Conservation (phyloP, 2,888 invertebrate genomes). For the Drosophila neonasuta region DNA sequence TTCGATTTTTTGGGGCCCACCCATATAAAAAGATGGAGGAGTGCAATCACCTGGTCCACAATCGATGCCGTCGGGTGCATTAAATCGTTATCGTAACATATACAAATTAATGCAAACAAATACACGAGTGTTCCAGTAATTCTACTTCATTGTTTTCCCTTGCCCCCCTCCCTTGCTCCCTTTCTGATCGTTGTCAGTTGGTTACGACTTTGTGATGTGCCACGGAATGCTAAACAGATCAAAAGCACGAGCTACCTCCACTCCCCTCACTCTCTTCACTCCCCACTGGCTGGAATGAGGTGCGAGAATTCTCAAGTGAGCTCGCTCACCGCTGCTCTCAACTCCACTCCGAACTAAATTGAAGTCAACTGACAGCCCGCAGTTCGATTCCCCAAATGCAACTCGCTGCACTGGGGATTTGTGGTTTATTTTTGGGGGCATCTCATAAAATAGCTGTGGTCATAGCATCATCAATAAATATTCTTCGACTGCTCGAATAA, state of each 20-base stretch:
- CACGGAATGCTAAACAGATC: slow-evolving; percentile 74
- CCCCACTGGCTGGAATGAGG: slow-evolving; percentile 49
- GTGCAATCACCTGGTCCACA: slow-evolving; percentile 67
- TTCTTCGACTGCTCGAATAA: slow-evolving; percentile 64
- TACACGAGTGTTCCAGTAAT: slow-evolving; percentile 55
- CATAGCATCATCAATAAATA: slow-evolving; percentile 71
- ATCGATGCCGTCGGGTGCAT: slow-evolving; percentile 58
- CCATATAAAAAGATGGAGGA: slow-evolving; percentile 30
- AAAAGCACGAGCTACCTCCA: slow-evolving; percentile 57
- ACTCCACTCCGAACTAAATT: slow-evolving; percentile 1
- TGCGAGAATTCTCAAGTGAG: slow-evolving; percentile 73
- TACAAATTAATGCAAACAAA: slow-evolving; percentile 76
- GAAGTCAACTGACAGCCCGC: slow-evolving; percentile 7
- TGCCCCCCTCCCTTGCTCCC: not conserved
- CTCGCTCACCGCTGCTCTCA: slow-evolving; percentile 28
- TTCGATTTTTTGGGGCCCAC: slow-evolving; percentile 26
- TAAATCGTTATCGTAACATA: slow-evolving; percentile 73
- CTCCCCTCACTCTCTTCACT: not conserved
- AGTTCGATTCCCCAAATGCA: slow-evolving; percentile 24
- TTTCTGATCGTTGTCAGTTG: slow-evolving; percentile 67
- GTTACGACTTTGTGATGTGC: slow-evolving; percentile 75
- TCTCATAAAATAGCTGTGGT: slow-evolving; percentile 73
- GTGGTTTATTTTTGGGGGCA: slow-evolving; percentile 66
- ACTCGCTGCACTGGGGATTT: slow-evolving; percentile 62
- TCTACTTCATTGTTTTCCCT: slow-evolving; percentile 22